Evolutionary conservation across 2,797 vertebrate species (phyloP).

Genomic region (Neoniphon sammara): DNA sequence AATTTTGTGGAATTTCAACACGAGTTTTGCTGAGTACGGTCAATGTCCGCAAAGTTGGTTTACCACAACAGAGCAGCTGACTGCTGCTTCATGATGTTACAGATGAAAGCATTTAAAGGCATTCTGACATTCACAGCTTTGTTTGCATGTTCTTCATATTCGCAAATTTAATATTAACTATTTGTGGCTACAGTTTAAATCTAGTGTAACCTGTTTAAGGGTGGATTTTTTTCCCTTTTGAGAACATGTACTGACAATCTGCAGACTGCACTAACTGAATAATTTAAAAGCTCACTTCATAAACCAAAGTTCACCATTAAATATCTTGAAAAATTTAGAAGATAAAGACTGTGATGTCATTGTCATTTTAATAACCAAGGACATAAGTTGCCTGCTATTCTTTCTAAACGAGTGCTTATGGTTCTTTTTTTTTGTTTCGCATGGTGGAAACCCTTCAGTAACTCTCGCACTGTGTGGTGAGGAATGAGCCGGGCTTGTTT

Average conservation of each 20-base stretch:
- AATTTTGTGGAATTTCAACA: background rate
- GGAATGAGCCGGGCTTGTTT: conserved; percentile 35
- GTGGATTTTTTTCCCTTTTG: background rate
- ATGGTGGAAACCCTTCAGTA: conserved; percentile 32
- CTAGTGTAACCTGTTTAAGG: background rate
- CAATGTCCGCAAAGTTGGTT: background rate
- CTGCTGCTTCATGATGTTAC: background rate
- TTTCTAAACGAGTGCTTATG: background rate
- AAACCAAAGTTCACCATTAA: no score
- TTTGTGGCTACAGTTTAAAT: background rate
- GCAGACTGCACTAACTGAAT: background rate
- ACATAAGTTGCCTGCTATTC: no score
- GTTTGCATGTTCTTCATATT: background rate
- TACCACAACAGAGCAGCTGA: background rate
- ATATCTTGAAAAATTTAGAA: no score
- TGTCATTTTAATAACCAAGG: no score
- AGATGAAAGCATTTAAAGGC: conserved; percentile 11
- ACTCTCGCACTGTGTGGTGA: conserved; percentile 45
- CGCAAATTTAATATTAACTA: background rate
- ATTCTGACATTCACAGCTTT: background rate
- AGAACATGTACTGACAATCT: no score
- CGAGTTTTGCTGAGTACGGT: no score
- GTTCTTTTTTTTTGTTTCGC: conserved; percentile 23
- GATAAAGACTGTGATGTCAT: no score
- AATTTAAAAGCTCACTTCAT: background rate